These are phyloP conservation scores for Istiophorus platypterus DNA, from an alignment of 2,113 vertebrate species.

Conservation along the genomic window DNA sequence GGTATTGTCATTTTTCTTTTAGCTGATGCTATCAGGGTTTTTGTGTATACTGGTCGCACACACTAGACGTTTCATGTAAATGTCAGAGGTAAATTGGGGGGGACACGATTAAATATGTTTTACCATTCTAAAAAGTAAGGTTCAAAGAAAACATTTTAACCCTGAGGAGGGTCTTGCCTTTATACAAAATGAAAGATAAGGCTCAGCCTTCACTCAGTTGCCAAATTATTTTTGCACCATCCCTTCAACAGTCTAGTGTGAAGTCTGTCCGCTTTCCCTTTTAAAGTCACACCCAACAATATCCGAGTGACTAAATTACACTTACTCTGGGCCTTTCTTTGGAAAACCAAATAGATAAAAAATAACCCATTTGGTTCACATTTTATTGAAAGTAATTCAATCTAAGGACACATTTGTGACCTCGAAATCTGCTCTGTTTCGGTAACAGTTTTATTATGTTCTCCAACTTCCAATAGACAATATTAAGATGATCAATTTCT, in stretches of 20 bases:
- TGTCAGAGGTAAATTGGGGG: too few species aligned
- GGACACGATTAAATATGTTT: background rate
- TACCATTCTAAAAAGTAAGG: background rate
- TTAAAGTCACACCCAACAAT: background rate
- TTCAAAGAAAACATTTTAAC: constrained; percentile 12
- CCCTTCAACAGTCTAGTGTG: background rate
- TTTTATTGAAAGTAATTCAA: background rate
- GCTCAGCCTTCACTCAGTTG: background rate
- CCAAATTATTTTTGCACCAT: background rate
- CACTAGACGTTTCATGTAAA: too few species aligned
- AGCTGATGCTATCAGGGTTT: background rate
- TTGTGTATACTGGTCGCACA: background rate
- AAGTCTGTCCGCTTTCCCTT: background rate
- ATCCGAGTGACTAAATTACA: background rate
- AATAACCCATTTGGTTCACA: background rate
- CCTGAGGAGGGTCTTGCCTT: background rate
- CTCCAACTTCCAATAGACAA: background rate
- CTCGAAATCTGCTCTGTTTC: background rate
- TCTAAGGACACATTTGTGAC: background rate
- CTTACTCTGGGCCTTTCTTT: background rate
- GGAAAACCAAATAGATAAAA: background rate
- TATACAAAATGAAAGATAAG: background rate
- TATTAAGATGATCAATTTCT: background rate
- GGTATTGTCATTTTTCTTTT: background rate
- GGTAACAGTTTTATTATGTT: background rate